Percentiles rank a stretch among this genome's conserved stretches.
phyloP scores from a whole-genome alignment of 2,797 vertebrate species.

The Sibirionetta formosa region DNA sequence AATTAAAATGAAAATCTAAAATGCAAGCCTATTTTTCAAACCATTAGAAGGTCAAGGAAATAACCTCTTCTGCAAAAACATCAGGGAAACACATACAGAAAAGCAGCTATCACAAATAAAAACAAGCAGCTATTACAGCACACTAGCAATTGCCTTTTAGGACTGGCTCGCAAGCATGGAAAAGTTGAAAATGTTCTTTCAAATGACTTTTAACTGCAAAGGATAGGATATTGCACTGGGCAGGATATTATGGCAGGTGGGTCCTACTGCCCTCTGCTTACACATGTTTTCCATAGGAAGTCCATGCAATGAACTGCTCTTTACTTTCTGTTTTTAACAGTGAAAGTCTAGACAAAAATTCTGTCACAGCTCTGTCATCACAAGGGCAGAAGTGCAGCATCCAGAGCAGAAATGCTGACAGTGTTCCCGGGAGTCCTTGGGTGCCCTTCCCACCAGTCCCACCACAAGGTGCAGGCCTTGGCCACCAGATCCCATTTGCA shows the following conservation, averaged over 20 bases:
- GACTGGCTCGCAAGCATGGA: background rate
- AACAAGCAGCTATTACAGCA: background rate
- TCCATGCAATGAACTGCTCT: background rate
- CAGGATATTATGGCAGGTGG: background rate
- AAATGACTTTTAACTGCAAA: background rate
- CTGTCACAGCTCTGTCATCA: background rate
- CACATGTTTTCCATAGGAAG: background rate
- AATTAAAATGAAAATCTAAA: slow-evolving; percentile 36
- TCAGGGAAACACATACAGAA: background rate
- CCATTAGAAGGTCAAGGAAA: background rate
- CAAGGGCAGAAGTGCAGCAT: rapidly evolving
- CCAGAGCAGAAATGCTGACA: background rate
- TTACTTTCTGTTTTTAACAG: background rate
- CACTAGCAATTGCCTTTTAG: background rate
- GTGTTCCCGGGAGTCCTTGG: background rate
- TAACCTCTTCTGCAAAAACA: background rate
- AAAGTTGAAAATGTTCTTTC: slow-evolving; percentile 27
- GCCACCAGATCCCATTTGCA: background rate
- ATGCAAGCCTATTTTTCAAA: background rate
- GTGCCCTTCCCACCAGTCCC: background rate
- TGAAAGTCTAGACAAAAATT: background rate
- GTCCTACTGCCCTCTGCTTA: background rate
- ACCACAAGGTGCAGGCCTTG: background rate
- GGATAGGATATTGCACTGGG: background rate
- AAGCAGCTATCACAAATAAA: background rate